Evolutionary conservation across 30 jellyfish, hydroid and myxozoan species (phyloP), one percentile per base, ranked within the genome.

Genomic region (Hydra vulgaris): DNA sequence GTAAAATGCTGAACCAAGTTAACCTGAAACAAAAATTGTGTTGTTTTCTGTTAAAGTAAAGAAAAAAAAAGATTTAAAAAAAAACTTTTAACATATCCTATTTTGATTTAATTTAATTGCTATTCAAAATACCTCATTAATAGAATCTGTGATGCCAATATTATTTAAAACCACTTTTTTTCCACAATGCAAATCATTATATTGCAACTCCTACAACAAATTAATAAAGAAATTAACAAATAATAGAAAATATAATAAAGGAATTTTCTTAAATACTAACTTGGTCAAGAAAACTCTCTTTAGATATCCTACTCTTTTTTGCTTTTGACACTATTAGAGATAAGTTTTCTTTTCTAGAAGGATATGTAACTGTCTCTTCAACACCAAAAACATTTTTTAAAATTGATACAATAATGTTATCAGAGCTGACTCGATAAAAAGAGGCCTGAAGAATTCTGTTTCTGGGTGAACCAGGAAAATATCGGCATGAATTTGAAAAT

Each of bases 391-490:
- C 12, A 40, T 40, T 40, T 40, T 40, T 40, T 40, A 40, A 40
- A 40, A 5, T 3, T 40, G 61, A 40, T 12, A 3, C 12, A 40
- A 40, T 40, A 3, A 40, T 40, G 61, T 40, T 12, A 40, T 3
- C 16, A 70, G 76, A 70, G 17, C 17, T 25, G 16, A 7, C 12
- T 70, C 1, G 25, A 18, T 0, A 70, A 22, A 21, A 21, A 8
- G 17, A 22, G 7, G 76, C 76, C 27, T 70, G 1, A 70, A 70
- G 25, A 21, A 70, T 70, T 25, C 76, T 70, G 17, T 70, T 70
- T 70, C 76, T 70, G 17, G 76, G 76, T 70, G 76, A 70, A 7
- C 76, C 76, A 7, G 76, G 76, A 70, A 70, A 70, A 70, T 25
- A 24, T 17, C 76, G 76, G 17, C 76, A 70, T 8, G 76, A 70